These are phyloP conservation scores for Sebastes oblongus DNA, from an alignment of 2,797 vertebrate species.

Conservation along the genomic window DNA sequence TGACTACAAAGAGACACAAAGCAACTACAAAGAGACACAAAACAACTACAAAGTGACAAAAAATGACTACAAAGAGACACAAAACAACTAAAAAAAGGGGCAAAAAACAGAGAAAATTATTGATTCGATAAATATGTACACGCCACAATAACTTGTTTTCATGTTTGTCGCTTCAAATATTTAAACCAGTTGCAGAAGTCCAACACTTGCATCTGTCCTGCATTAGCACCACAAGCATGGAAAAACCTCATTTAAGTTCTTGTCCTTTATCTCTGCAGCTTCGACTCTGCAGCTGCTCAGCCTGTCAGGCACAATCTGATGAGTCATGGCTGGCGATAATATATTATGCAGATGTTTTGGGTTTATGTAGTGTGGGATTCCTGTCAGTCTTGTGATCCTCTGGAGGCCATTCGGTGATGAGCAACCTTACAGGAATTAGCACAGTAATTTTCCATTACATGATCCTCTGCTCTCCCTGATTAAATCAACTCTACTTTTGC, in stretches of 20 bases:
- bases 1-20: no score
- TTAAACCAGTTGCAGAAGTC: neutral
- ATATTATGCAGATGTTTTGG: constrained; percentile 50
- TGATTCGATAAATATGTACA: neutral
- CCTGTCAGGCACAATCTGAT: neutral
- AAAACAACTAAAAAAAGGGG: neutral
- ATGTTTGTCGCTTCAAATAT: neutral
- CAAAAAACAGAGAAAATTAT: neutral
- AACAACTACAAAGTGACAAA: neutral
- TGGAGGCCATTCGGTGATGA: neutral
- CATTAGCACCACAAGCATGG: neutral
- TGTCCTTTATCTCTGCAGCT: neutral
- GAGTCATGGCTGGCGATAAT: constrained; percentile 33
- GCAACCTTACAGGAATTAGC: constrained; percentile 32
- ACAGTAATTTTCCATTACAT: constrained; percentile 9
- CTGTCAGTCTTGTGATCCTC: constrained; percentile 24
- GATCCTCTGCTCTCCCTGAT: neutral
- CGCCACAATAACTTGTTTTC: no score
- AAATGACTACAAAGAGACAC: neutral
- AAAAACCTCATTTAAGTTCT: neutral
- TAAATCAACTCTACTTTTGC: neutral
- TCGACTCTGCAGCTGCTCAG: neutral
- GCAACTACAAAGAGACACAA: no score
- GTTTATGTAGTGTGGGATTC: constrained; percentile 5
- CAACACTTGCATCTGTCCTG: neutral